Conservation (phyloP, 2,888 invertebrate genomes). For the Meta bourneti region DNA sequence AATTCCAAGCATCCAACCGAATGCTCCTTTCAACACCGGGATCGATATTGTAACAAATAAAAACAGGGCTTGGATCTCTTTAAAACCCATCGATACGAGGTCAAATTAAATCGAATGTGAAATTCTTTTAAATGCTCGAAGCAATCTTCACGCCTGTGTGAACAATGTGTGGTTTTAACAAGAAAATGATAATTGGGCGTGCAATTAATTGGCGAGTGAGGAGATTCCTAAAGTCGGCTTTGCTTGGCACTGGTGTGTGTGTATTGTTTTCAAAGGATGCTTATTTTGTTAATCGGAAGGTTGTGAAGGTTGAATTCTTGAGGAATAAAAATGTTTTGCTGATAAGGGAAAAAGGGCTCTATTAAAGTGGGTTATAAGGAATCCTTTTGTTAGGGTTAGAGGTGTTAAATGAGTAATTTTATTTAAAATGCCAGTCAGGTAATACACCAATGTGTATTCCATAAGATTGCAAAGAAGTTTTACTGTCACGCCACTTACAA, state of each 20-base stretch:
- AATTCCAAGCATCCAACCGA: slow-evolving; percentile 11
- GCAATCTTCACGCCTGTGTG: slow-evolving; percentile 23
- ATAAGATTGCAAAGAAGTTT: too few species aligned
- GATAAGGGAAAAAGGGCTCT: not conserved
- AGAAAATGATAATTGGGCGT: slow-evolving; percentile 47
- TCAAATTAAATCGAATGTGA: slow-evolving; percentile 60
- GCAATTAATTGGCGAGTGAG: slow-evolving; percentile 36
- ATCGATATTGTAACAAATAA: slow-evolving; percentile 50
- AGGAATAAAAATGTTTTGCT: not conserved
- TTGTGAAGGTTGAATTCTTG: not conserved
- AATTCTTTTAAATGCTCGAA: slow-evolving; percentile 49
- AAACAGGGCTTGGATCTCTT: slow-evolving; percentile 14
- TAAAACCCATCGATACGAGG: slow-evolving; percentile 20
- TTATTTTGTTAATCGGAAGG: not conserved
- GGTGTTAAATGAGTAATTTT: too few species aligned
- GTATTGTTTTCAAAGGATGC: not conserved
- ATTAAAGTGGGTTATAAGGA: not conserved
- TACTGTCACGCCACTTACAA: too few species aligned
- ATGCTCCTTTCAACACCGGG: not conserved
- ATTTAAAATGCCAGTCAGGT: too few species aligned
- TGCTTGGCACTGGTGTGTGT: not conserved
- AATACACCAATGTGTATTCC: too few species aligned
- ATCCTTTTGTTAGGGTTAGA: not conserved
- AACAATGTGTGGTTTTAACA: slow-evolving; percentile 44
- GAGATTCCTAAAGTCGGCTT: not conserved